These are phyloP conservation scores for Limnephilus marmoratus DNA, from an alignment of 2,888 invertebrate genomes.

Conservation along the genomic window DNA sequence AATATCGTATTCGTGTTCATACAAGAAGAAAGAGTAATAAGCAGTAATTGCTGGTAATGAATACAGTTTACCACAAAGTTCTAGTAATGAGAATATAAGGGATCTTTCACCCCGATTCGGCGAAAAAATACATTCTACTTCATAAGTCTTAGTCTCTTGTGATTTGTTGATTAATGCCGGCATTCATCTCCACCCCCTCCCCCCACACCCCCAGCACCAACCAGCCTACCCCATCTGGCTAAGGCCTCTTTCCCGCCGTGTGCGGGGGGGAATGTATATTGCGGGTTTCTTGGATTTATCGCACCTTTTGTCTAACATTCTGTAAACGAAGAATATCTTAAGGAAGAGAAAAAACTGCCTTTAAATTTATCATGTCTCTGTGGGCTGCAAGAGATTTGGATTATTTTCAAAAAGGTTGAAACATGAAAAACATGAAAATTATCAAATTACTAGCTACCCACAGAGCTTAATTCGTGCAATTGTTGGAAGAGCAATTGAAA, in stretches of 20 bases:
- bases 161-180: slow-evolving; percentile 61
- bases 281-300: slow-evolving; percentile 58
- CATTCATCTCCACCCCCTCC: slow-evolving; percentile 58
- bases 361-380: background rate
- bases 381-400: background rate
- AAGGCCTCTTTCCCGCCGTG: slow-evolving; percentile 31
- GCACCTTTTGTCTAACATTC: slow-evolving; percentile 41
- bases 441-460: too few relatives aligned
- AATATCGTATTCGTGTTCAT: background rate
- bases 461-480: too few relatives aligned
- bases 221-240: slow-evolving; percentile 17
- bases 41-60: slow-evolving; percentile 21
- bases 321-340: background rate
- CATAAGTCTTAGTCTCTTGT: slow-evolving; percentile 45
- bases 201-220: background rate
- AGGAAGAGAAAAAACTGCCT: background rate
- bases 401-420: background rate
- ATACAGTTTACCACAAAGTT: slow-evolving; percentile 6
- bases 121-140: slow-evolving; percentile 35
- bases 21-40: slow-evolving; percentile 13
- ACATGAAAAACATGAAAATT: too few relatives aligned
- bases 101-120: slow-evolving; percentile 19
- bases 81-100: slow-evolving; percentile 15
- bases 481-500: background rate
- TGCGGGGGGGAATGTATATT: slow-evolving; percentile 38